These are phyloP conservation scores for Phymatocera aterrima DNA, from an alignment of 2,888 invertebrate species.

Conservation along the genomic window DNA sequence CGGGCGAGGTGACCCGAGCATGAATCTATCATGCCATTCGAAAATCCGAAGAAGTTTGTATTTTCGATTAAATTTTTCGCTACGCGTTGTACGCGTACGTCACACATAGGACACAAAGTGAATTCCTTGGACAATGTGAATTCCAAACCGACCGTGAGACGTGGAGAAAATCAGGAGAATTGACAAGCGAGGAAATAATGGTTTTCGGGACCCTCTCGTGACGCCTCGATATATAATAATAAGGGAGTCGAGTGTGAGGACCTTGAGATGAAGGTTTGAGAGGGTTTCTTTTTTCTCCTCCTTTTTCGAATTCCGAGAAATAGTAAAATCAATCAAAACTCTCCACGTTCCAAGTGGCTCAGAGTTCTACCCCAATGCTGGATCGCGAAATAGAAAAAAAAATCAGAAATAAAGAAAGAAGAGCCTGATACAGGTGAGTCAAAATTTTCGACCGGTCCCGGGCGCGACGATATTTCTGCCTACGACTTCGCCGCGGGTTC, in stretches of 20 bases:
- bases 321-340: slow-evolving; percentile 42
- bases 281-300: too few species aligned
- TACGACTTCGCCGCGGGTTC: slow-evolving; percentile 38
- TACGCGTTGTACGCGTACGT: not conserved
- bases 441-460: slow-evolving; percentile 12
- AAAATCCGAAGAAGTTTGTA: too few species aligned
- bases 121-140: slow-evolving; percentile 18
- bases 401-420: not conserved
- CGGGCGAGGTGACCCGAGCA: too few species aligned
- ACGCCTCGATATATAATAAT: not conserved
- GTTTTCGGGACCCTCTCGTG: not conserved
- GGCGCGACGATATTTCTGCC: slow-evolving; percentile 1
- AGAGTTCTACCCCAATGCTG: not conserved
- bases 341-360: not conserved
- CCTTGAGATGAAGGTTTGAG: slow-evolving; percentile 9
- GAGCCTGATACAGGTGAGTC: slow-evolving; percentile 1
- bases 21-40: too few species aligned
- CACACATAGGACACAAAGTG: not conserved
- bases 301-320: slow-evolving; percentile 33
- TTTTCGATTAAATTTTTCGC: not conserved
- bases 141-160: slow-evolving; percentile 25
- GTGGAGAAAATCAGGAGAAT: slow-evolving; percentile 27
- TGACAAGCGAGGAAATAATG: slow-evolving; percentile 32
- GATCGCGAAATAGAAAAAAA: slow-evolving; percentile 35
- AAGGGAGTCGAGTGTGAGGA: not conserved